Evolutionary conservation across 2,113 vertebrate genomes (phyloP).

Genomic region (Lipotes vexillifer): DNA sequence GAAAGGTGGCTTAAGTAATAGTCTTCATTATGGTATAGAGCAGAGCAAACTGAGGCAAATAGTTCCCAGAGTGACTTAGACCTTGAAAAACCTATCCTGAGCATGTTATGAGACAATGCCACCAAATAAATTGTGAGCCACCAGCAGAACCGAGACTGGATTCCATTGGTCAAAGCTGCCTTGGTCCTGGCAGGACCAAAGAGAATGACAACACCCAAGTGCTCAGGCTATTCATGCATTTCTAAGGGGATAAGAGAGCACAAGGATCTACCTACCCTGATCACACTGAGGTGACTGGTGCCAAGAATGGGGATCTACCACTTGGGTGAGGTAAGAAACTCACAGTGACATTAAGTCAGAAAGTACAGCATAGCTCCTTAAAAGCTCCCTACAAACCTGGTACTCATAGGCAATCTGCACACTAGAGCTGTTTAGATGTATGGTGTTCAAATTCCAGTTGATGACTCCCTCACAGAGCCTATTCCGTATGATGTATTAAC

Average conservation of each 20-base stretch:
- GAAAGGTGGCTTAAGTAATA: background rate
- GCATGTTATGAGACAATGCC: background rate
- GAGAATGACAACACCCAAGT: background rate
- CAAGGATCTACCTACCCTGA: background rate
- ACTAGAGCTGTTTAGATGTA: background rate
- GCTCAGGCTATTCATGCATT: background rate
- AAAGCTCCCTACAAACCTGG: background rate
- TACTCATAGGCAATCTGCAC: background rate
- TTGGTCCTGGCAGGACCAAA: background rate
- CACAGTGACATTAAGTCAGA: background rate
- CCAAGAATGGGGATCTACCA: too few relatives aligned
- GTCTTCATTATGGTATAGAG: background rate
- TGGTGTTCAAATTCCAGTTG: background rate
- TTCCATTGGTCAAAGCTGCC: background rate
- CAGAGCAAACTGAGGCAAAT: background rate
- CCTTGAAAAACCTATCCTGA: background rate
- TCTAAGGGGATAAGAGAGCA: background rate
- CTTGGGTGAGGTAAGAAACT: background rate
- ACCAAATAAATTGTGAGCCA: background rate
- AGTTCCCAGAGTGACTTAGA: background rate
- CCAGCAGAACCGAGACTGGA: too few relatives aligned
- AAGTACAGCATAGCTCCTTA: background rate
- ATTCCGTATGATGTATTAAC: background rate
- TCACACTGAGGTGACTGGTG: background rate
- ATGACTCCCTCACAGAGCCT: background rate